Evolutionary conservation across 2,888 invertebrate genomes (phyloP).

Genomic region (Zeuzera pyrina): DNA sequence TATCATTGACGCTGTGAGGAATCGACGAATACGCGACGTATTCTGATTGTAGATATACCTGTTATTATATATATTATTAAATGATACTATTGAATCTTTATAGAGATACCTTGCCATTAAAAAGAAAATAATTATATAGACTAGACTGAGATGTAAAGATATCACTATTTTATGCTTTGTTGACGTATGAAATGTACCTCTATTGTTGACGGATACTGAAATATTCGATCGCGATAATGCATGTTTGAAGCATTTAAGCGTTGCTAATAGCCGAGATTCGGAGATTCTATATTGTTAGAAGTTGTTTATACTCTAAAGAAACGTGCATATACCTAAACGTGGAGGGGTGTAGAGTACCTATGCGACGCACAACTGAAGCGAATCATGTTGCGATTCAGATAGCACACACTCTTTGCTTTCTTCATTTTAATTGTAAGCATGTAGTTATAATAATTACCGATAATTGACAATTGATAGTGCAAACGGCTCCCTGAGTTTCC

Average conservation of each 20-base stretch:
- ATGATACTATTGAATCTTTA: conserved; percentile 70
- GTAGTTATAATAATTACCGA: conserved; percentile 57
- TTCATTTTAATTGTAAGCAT: conserved; percentile 67
- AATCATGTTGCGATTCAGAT: conserved; percentile 55
- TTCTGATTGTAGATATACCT: conserved; percentile 65
- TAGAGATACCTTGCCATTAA: conserved; percentile 72
- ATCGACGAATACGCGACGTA: conserved; percentile 61
- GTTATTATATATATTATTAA: conserved; percentile 68
- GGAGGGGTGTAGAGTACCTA: conserved; percentile 33
- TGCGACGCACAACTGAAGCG: conserved; percentile 55
- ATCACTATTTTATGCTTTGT: conserved; percentile 73
- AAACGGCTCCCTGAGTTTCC: conserved; percentile 62
- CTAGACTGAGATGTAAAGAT: conserved; percentile 73
- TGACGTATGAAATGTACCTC: conserved; percentile 64
- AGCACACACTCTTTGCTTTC: conserved; percentile 60
- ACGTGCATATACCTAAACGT: conserved; percentile 46
- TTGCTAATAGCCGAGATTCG: conserved; percentile 52
- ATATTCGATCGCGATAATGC: conserved; percentile 40
- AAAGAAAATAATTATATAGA: conserved; percentile 68
- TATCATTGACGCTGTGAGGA: conserved; percentile 72
- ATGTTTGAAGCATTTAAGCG: conserved; percentile 42
- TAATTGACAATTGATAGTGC: conserved; percentile 55
- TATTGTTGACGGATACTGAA: conserved; percentile 56
- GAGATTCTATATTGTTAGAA: conserved; percentile 45
- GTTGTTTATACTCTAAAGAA: too few species aligned